Evolutionary conservation across 2,888 invertebrate genomes (phyloP), one percentile per base, ranked within the genome.

Genomic region (Syrista parreyssii): DNA sequence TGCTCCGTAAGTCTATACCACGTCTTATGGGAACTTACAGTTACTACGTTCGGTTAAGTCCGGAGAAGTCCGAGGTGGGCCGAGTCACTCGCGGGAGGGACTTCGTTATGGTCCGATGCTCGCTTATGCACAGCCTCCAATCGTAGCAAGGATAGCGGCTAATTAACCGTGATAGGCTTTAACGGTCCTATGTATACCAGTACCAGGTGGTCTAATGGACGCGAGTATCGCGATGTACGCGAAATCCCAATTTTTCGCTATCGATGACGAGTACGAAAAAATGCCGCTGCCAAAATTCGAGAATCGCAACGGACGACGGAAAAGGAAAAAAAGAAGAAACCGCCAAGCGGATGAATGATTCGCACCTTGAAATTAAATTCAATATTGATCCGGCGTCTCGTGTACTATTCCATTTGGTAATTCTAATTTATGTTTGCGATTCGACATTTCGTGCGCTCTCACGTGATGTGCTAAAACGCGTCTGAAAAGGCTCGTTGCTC

Each of bases 111-210:
- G 84, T 79, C 81, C 85, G 86, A 81, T 84, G 86, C 85, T 77
- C 75, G 40, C 75, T 71, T 78, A 36, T 79, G 79, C 79, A 79
- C 75, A 75, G 78, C 86, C 86, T 86, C 87, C 89, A 89, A 89
- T 89, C 87, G 84, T 80, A 75, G 77, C 79, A 78, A 75, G 84
- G 81, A 84, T 85, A 84, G 82, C 82, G 77, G 84, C 88, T 89
- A 89, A 89, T 89, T 88, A 86, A 84, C 81, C 81, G 81, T 84
- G 88, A 89, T 88, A 87, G 83, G 81, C 81, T 72, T 80, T 79
- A 80, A 82, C 84, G 82, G 82, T 83, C 9, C 9, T 55, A 9
- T 2, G 23, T 55, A 80, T 83, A 80, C 81, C 79, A 82, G 85
- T 83, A 76, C 83, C 85, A 86, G 85, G 86, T 86, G 86, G 86